Base-by-base conservation (phyloP, 30 jellyfish, hydroid and myxozoan genomes). In the Phacellophora camtschatica region DNA sequence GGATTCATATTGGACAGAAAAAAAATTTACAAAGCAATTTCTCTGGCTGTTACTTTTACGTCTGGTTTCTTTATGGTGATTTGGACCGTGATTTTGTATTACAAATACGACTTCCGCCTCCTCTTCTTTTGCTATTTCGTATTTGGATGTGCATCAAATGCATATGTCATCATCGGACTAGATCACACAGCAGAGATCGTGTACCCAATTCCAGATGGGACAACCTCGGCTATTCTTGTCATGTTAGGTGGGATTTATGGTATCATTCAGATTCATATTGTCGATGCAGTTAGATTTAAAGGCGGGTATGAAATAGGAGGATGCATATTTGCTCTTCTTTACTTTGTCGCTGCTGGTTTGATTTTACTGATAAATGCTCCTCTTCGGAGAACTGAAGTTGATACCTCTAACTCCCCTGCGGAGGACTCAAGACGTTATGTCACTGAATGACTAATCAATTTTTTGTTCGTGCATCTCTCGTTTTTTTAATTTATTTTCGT, bases 111-210 rank as follows among this genome's bases (percentile, higher is more conserved):
- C 73, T 79, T 86, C 55, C 37, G 10, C 11, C 46, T 76, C 25
- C 53, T 85, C 33, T 86, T 65, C 53, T 70, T 68, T 0, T 18
- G 89, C 45, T 75, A 71, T 37, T 37, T 75, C 41, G 9, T 81
- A 6, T 86, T 85, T 57, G 99, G 99, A 1, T 65, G 74, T 57
- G 81, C 81, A 34, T 57, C 96, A n/a, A 74, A 80, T 37, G 90
- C 97, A 11, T 93, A 86, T 70, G 64, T 77, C 55, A 74, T 95
- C 32, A 90, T 59, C n/a, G 99, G 99, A 12, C 88, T 93, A 16
- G 99, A 93, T 41, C 94, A 86, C 56, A 96, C 96, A 24, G 97
- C 97, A 1, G 99, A 93, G 59, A 79, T 82, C 7, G 86, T 96
- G 20, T 93, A 85, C 81, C 99, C 99, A 5, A 73, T 93, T 11